phyloP scores from a whole-genome alignment of 1,140 invertebrate genomes.

The Brachionus paranguensis region DNA sequence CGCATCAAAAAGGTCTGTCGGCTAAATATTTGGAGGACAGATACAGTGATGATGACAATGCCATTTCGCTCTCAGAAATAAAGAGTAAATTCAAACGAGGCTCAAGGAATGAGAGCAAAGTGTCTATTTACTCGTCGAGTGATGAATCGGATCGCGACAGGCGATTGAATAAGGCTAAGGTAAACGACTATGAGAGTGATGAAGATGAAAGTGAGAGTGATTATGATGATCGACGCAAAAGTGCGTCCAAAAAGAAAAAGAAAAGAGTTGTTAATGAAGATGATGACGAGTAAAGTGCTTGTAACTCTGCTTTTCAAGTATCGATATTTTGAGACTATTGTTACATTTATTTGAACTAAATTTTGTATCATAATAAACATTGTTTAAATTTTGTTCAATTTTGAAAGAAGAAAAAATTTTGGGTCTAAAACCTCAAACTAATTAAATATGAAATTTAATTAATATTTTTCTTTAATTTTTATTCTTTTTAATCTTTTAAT shows the following conservation, averaged over 20 bases:
- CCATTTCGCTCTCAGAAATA: conserved; percentile 13
- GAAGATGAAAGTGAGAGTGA: not conserved
- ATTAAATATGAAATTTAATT: too few relatives aligned
- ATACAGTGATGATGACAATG: conserved; percentile 35
- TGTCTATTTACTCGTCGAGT: not conserved
- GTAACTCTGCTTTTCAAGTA: not conserved
- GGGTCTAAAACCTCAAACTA: not conserved
- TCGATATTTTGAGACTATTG: not conserved
- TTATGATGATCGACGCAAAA: conserved; percentile 5
- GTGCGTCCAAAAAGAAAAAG: conserved; percentile 23
- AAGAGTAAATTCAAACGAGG: conserved; percentile 33
- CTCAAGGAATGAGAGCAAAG: conserved; percentile 5
- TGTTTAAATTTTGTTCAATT: not conserved
- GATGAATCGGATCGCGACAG: conserved; percentile 18
- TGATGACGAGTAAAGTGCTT: not conserved
- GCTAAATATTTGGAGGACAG: conserved; percentile 36
- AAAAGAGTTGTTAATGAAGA: conserved; percentile 32
- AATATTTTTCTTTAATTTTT: too few relatives aligned
- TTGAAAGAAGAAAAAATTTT: not conserved
- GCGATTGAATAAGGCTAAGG: conserved; percentile 13
- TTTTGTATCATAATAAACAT: not conserved
- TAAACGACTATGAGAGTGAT: conserved; percentile 29
- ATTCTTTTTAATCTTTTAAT: too few relatives aligned
- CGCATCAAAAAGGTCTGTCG: conserved; percentile 14
- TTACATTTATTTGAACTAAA: not conserved